Percentiles rank a stretch among this genome's conserved stretches.
Conservation (phyloP, 1,140 invertebrate genomes). For the Drosophila cardini region DNA sequence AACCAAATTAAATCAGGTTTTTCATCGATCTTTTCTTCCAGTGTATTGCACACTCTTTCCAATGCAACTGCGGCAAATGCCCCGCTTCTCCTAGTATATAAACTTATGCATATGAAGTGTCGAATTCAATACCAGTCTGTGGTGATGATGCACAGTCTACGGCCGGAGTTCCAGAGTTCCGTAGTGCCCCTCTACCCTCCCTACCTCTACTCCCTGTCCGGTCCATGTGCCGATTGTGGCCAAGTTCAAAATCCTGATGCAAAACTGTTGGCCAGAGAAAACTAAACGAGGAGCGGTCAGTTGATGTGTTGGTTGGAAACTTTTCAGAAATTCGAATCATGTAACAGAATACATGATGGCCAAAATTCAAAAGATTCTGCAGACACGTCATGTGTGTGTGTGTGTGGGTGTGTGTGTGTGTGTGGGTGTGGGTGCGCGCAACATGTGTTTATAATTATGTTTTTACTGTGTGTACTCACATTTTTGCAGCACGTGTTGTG, state of each 20-base stretch:
- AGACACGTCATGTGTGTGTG: neutral
- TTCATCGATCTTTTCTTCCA: neutral
- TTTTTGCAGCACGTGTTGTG: slow-evolving; percentile 47
- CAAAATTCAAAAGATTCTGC: slow-evolving; percentile 61
- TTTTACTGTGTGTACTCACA: slow-evolving; percentile 58
- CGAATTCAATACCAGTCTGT: slow-evolving; percentile 29
- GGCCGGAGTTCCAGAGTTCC: neutral
- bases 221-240: neutral
- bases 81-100: neutral
- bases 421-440: slow-evolving; percentile 39
- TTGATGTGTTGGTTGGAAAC: slow-evolving; percentile 29
- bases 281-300: slow-evolving; percentile 51
- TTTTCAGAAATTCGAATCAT: slow-evolving; percentile 82
- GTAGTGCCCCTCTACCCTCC: neutral
- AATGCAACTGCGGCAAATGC: neutral
- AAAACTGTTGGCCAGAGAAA: slow-evolving; percentile 28
- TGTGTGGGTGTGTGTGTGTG: slow-evolving; percentile 20
- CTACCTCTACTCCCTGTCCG: too few species aligned
- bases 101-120: slow-evolving; percentile 37
- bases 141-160: neutral
- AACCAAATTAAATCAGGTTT: too few species aligned
- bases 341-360: slow-evolving; percentile 73
- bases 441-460: slow-evolving; percentile 81
- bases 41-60: neutral
- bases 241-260: slow-evolving; percentile 1